Evolutionary conservation across 2,888 invertebrate genomes (phyloP), one percentile per base, ranked within the genome.

Genomic region (Beris morrisii): DNA sequence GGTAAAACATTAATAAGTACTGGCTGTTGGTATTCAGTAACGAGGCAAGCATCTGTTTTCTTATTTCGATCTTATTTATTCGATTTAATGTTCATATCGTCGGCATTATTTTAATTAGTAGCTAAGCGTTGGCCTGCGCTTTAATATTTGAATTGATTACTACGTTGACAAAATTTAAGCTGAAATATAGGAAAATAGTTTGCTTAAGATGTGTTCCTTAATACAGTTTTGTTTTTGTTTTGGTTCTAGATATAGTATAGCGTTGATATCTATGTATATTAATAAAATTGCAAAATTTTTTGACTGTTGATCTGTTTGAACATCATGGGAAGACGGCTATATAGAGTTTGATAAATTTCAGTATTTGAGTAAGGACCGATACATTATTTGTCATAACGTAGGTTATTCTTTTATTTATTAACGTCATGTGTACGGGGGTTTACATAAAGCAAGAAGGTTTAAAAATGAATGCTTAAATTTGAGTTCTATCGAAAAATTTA

Each of bases 101-200:
- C 55, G 65, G 45, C 50, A 65, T 46, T 22, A 56, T 32, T 56
- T 56, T 38, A 43, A 59, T 50, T 52, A 38, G 56, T 38, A 63
- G 46, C 56, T 61, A 65, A 56, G 64, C 56, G 64, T 55, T 45
- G 64, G 56, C 48, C 64, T 55, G 56, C 48, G n/a, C 56, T 46
- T 64, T 12, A 6, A 53, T 54, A 4, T 64, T 52, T 44, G 13
- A 48, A 56, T 48, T 65, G 38, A 65, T 56, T 65, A 48, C 56
- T 65, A 68, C 53, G 65, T 54, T 67, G 68, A 65, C 61, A 65
- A 46, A 57, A 61, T 66, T 68, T 68, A 68, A 65, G 65, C 68
- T 68, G 68, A 68, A 68, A 68, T 67, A 58, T 67, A 68, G 63
- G 65, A 65, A 67, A 68, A 65, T 46, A 56, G 56, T 56, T 65